phyloP scores from a whole-genome alignment of 2,113 vertebrate genomes.

The Oryzias melastigma region DNA sequence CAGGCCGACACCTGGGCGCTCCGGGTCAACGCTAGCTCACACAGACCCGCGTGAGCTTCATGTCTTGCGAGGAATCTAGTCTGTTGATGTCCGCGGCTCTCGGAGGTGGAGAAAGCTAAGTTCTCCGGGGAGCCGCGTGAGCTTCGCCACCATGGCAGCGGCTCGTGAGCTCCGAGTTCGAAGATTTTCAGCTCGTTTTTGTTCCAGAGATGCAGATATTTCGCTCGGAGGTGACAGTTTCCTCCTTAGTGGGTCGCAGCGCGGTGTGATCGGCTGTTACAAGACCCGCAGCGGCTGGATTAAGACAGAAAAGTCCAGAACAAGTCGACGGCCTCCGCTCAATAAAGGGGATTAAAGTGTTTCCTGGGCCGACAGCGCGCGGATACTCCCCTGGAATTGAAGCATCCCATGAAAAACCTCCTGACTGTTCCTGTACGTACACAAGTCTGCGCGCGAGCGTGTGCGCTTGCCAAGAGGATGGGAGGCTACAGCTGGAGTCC shows the following conservation, averaged over 20 bases:
- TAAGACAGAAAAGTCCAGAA: background rate
- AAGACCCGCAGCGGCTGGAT: background rate
- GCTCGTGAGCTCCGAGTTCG: background rate
- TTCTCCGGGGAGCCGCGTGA: constrained; percentile 30
- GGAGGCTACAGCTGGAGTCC: too few relatives aligned
- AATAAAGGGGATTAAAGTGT: background rate
- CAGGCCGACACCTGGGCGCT: too few relatives aligned
- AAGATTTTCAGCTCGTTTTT: too few relatives aligned
- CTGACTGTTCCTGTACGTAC: too few relatives aligned
- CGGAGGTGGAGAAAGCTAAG: constrained; percentile 9
- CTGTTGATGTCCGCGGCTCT: too few relatives aligned
- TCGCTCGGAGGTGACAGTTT: constrained; percentile 7
- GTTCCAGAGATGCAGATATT: background rate
- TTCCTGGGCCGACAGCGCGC: too few relatives aligned
- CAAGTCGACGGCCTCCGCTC: too few relatives aligned
- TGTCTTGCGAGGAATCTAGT: background rate
- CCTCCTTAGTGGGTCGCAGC: constrained; percentile 13
- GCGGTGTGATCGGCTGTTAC: background rate
- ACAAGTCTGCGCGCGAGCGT: too few relatives aligned
- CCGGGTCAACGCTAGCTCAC: too few relatives aligned
- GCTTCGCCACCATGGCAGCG: constrained; percentile 9
- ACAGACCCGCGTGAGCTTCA: background rate
- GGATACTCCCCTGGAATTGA: too few relatives aligned
- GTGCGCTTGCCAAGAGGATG: too few relatives aligned
- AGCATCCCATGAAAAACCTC: too few relatives aligned